Conservation (phyloP, 2,797 vertebrate species). For the Darevskia mixta region DNA sequence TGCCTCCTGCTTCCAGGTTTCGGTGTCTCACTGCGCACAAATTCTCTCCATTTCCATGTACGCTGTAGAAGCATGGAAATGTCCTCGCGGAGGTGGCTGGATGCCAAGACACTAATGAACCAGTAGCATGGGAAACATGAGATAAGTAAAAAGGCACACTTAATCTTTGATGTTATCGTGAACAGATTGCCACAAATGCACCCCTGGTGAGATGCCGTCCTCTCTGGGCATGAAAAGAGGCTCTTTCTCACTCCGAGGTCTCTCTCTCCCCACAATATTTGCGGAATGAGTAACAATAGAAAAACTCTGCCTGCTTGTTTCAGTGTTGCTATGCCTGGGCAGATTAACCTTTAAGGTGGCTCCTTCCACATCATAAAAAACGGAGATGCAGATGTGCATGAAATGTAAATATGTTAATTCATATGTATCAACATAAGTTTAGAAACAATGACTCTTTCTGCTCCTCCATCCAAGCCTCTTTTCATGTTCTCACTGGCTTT, state of each 20-base stretch:
- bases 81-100: background rate
- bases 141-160: conserved; percentile 1
- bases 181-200: background rate
- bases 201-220: background rate
- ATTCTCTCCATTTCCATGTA: background rate
- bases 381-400: background rate
- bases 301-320: background rate
- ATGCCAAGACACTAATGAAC: background rate
- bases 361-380: background rate
- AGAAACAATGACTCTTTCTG: background rate
- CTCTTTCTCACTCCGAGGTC: background rate
- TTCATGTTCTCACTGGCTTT: background rate
- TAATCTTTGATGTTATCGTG: background rate
- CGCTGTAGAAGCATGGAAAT: background rate
- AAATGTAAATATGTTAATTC: background rate
- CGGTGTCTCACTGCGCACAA: background rate
- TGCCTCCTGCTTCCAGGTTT: background rate
- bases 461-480: too few species aligned
- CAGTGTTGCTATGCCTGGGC: background rate
- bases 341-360: background rate
- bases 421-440: background rate
- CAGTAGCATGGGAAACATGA: background rate
- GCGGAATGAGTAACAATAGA: background rate
- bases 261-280: background rate
- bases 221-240: background rate